phyloP scores from a whole-genome alignment of 1,140 invertebrate genomes.

The Drosophila littoralis region DNA sequence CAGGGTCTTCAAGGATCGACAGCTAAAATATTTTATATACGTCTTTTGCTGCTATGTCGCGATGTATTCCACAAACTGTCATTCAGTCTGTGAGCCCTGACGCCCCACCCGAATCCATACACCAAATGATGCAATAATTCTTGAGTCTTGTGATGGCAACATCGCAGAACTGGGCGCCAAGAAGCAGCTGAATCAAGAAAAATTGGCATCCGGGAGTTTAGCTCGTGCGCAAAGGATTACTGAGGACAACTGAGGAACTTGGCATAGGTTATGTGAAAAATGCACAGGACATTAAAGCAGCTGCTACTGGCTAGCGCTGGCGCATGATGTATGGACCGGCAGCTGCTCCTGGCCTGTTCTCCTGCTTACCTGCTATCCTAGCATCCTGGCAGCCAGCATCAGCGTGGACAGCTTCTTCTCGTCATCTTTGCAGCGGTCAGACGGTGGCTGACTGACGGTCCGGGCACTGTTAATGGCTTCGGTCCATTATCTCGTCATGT shows the following conservation, averaged over 20 bases:
- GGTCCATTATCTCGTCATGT: slow-evolving; percentile 84
- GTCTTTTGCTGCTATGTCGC: too few relatives aligned
- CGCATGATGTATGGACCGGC: slow-evolving; percentile 46
- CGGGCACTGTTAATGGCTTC: slow-evolving; percentile 78
- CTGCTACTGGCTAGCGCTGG: slow-evolving; percentile 5
- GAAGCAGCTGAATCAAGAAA: slow-evolving; percentile 58
- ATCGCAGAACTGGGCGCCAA: slow-evolving; percentile 5
- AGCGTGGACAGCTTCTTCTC: slow-evolving; percentile 44
- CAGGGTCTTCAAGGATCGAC: too few relatives aligned
- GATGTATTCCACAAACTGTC: slow-evolving; percentile 3
- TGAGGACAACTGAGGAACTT: slow-evolving; percentile 11
- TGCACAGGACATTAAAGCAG: slow-evolving; percentile 54
- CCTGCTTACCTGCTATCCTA: background rate
- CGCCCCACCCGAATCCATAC: background rate
- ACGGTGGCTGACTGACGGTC: slow-evolving; percentile 52
- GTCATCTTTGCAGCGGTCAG: slow-evolving; percentile 65
- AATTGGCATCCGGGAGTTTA: slow-evolving; percentile 58
- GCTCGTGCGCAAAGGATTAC: slow-evolving; percentile 56
- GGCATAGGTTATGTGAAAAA: slow-evolving; percentile 54
- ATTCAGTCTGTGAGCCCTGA: slow-evolving; percentile 10
- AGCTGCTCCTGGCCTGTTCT: slow-evolving; percentile 24
- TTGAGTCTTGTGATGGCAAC: slow-evolving; percentile 52
- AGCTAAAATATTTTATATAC: too few relatives aligned
- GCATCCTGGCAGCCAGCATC: background rate
- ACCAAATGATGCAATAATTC: slow-evolving; percentile 66